Evolutionary conservation across 2,797 vertebrate genomes (phyloP).

Genomic region (Loris lydekkerianus): DNA sequence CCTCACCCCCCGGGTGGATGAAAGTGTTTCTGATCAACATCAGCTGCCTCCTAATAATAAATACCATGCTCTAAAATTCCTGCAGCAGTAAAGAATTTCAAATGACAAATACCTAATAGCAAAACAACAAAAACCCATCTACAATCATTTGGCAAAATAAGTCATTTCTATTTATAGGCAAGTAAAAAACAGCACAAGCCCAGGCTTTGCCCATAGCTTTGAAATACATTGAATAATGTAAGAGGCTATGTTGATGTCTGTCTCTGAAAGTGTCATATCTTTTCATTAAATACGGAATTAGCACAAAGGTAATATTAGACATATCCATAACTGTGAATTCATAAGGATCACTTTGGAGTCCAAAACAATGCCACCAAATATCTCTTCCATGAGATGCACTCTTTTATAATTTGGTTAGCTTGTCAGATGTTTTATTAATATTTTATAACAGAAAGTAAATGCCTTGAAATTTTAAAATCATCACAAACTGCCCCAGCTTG

Average conservation of each 20-base stretch:
- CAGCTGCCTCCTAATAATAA: neutral
- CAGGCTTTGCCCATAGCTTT: neutral
- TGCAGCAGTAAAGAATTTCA: slow-evolving; percentile 1
- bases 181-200: neutral
- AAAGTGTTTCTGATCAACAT: slow-evolving; percentile 13
- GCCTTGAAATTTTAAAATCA: slow-evolving; percentile 83
- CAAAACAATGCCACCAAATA: slow-evolving; percentile 50
- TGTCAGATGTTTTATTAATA: slow-evolving; percentile 73
- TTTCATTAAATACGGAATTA: neutral
- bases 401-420: slow-evolving; percentile 66
- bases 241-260: neutral
- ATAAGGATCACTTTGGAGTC: slow-evolving; percentile 16
- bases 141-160: slow-evolving; percentile 46
- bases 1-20: neutral
- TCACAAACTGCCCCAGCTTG: slow-evolving; percentile 77
- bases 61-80: neutral
- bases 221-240: neutral
- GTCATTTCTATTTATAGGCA: slow-evolving; percentile 12
- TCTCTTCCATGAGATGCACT: slow-evolving; percentile 49
- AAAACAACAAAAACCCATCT: slow-evolving; percentile 18
- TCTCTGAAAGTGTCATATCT: neutral
- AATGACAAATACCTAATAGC: neutral
- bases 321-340: slow-evolving; percentile 43
- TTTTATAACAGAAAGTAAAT: slow-evolving; percentile 79
- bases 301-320: neutral